Conservation (phyloP, 2,113 vertebrate genomes). For the Petrocephalus zakoni region DNA sequence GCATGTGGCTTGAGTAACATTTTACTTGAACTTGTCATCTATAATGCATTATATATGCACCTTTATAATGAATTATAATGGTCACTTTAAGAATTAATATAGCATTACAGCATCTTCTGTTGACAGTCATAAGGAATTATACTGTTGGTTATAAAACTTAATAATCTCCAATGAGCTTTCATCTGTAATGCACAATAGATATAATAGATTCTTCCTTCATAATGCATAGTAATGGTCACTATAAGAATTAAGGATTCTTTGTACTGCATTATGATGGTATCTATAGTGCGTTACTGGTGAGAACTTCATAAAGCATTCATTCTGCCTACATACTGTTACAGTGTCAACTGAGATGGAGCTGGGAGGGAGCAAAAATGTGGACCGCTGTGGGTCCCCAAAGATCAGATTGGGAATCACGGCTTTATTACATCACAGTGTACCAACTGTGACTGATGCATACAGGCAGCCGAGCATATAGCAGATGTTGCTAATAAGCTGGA, state of each 20-base stretch:
- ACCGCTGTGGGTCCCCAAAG: no score
- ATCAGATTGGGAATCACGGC: no score
- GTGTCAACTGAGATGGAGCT: no score
- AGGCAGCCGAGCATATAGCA: neutral
- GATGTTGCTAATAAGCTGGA: neutral
- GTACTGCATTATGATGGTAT: neutral
- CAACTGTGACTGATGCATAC: no score
- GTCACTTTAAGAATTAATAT: neutral
- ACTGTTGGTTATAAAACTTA: neutral
- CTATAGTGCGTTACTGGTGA: neutral
- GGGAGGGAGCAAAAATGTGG: no score
- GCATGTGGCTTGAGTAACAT: neutral
- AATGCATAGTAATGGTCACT: neutral
- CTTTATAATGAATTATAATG: neutral
- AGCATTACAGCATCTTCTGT: neutral
- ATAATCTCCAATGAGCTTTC: neutral
- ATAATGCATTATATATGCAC: neutral
- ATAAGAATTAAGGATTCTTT: neutral
- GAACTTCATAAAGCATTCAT: neutral
- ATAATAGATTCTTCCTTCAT: neutral
- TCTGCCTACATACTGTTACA: no score
- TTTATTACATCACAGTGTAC: no score
- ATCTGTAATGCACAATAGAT: neutral
- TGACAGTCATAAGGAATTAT: neutral
- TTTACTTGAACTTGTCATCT: neutral